Base-by-base conservation (phyloP, 2,113 vertebrate genomes). In the Hippocampus mohnikei region DNA sequence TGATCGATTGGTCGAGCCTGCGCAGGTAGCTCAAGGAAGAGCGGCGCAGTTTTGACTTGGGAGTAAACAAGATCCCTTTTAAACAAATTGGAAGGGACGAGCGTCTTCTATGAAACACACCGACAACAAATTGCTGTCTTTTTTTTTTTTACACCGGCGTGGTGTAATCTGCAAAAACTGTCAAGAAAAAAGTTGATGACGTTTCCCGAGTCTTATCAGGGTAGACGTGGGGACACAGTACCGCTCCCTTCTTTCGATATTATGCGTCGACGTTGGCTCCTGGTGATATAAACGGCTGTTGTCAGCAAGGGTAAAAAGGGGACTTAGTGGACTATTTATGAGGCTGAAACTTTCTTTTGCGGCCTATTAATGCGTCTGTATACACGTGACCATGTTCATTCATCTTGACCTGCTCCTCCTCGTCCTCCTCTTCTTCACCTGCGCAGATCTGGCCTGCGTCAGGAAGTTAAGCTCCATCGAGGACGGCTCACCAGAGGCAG, bases 371-470 rank as follows among this genome's bases (percentile, higher is more conserved):
- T 71, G 74, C 40, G 20, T 89, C 92, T 92, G 83, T 88, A 81
- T 81, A 77, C 81, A 67, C 78, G 66, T 21, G 79, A 72, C 79
- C 85, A 95, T 97, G 94, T 73, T 94, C 63, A 71, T 85, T 6
- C 0, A 84, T 56, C 52, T 93, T 81, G 25, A 93, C 1, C 6
- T 94, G 13, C 6, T 94, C 15, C 80, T 97, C 85, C 90, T 88
- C 66, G 93, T 89, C 2, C 85, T 95, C 40, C 68, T 76, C 62
- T 85, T 95, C 40, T 69, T 78, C 63, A 20, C 58, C n/a, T 75
- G 84, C 27, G 93, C 92, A 0, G 82, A 94, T 65, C 89, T 91
- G 81, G 90, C 61, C 61, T 93, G 90, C 76, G 1, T 73, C 1
- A 91, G 77, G 74, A 84, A 61, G 20, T 18, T 80, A 0, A 68